Base-by-base conservation (phyloP, 2,113 vertebrate species). In the Galeopterus variegatus region DNA sequence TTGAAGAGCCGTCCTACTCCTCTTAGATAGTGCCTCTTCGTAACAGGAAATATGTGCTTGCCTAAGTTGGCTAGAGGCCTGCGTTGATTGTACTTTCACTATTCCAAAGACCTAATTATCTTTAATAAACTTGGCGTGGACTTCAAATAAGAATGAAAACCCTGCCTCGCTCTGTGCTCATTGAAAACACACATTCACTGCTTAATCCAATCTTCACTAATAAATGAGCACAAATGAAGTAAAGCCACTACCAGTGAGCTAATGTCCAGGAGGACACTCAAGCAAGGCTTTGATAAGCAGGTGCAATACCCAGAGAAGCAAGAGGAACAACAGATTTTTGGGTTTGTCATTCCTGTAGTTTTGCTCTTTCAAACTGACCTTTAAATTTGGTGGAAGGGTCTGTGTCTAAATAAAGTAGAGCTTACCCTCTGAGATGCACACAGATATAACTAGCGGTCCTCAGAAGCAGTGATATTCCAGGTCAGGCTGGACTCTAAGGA, bases 131-230 rank as follows among this genome's bases (percentile, higher is more conserved):
- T 85, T 86, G n/a, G 52, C 88, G 95, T 79, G 48, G 18, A 84
- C 69, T 92, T 93, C 77, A 94, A 83, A 95, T 88, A 89, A 96
- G 86, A 94, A 93, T 65, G 62, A 88, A 96, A 97, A 48, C 48
- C 52, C 28, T 96, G 6, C 33, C 33, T 88, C 72, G 62, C 36
- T 80, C 56, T 85, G 8, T 52, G 60, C 91, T 96, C 62, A 52
- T 75, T 95, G 85, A 88, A 85, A 75, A 75, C 31, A 70, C 36
- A 45, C 19, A 54, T 54, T 45, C 10, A 0, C 76, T 28, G 24
- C 33, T 77, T n/a, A 69, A 70, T 90, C 81, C 82, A 23, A 45
- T 85, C 76, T 77, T 69, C 7, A 45, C n/a, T 79, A 91, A 86
- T 85, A 86, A 89, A 88, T 19, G 72, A 95, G 54, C 64, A 8